phyloP scores from a whole-genome alignment of 2,888 invertebrate genomes.

The Eupithecia inturbata region DNA sequence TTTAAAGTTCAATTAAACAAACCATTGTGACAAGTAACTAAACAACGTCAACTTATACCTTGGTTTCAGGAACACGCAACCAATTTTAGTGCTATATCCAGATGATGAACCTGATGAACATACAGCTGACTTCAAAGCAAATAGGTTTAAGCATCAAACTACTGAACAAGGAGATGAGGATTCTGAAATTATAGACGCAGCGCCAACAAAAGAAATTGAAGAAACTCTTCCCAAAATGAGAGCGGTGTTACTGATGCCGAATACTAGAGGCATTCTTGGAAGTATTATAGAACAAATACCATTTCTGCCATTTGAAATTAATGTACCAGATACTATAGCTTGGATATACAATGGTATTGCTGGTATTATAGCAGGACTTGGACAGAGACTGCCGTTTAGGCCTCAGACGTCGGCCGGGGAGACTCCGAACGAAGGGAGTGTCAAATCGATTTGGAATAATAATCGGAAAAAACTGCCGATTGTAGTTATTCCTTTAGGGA shows the following conservation, averaged over 20 bases:
- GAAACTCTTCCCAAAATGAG: constrained; percentile 41
- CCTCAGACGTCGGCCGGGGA: constrained; percentile 42
- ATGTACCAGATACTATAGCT: constrained; percentile 84
- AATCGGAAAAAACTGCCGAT: constrained; percentile 54
- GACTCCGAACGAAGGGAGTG: constrained; percentile 40
- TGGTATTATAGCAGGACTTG: constrained; percentile 65
- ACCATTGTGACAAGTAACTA: background rate
- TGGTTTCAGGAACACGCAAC: constrained; percentile 57
- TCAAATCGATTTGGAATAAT: constrained; percentile 54
- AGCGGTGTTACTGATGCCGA: constrained; percentile 57
- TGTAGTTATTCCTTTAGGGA: constrained; percentile 57
- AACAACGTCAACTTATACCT: background rate
- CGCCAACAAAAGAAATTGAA: constrained; percentile 33
- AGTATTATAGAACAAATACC: constrained; percentile 80
- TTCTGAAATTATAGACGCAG: constrained; percentile 66
- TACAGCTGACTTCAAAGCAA: constrained; percentile 41
- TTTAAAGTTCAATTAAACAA: constrained; percentile 28
- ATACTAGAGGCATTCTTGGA: constrained; percentile 65
- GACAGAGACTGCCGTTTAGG: constrained; percentile 57
- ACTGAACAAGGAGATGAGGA: constrained; percentile 55
- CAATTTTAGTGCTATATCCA: constrained; percentile 57
- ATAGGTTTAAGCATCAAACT: constrained; percentile 46
- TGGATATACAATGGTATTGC: constrained; percentile 71
- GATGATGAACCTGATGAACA: constrained; percentile 38
- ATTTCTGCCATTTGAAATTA: constrained; percentile 86